A percentile compares a stretch with the other conserved stretches of the same genome.
phyloP scores from a whole-genome alignment of 2,888 invertebrate species.

The Lathronympha strigana region DNA sequence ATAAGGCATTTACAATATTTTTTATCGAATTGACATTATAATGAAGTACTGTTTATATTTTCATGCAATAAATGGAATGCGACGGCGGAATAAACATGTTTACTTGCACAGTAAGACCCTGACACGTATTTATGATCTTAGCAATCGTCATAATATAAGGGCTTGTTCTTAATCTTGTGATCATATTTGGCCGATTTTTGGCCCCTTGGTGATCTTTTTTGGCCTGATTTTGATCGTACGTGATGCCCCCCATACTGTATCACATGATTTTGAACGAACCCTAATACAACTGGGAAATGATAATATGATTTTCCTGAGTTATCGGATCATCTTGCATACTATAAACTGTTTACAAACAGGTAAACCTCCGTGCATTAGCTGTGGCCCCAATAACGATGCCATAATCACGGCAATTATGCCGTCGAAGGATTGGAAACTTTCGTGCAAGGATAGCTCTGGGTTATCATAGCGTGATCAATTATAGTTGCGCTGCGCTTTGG shows the following conservation, averaged over 20 bases:
- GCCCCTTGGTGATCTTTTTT: too few relatives aligned
- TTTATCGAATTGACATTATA: conserved; percentile 46
- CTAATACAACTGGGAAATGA: not conserved
- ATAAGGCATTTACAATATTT: conserved; percentile 39
- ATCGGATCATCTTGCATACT: not conserved
- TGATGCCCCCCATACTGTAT: too few relatives aligned
- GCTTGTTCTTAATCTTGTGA: too few relatives aligned
- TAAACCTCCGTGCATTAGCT: conserved; percentile 40
- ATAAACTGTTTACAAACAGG: conserved; percentile 12
- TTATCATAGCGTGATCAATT: conserved; percentile 35
- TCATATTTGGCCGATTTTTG: too few relatives aligned
- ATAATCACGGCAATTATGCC: conserved; percentile 46
- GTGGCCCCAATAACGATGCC: conserved; percentile 48
- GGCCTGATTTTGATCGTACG: too few relatives aligned
- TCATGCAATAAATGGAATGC: conserved; percentile 81
- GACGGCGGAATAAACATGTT: conserved; percentile 74
- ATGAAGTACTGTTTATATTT: conserved; percentile 55
- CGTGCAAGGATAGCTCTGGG: conserved; percentile 42
- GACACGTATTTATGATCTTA: conserved; percentile 13
- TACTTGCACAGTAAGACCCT: conserved; percentile 52
- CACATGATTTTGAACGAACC: too few relatives aligned
- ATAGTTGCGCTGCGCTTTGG: conserved; percentile 1
- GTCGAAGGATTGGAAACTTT: conserved; percentile 50
- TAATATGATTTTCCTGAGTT: not conserved
- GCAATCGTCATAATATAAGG: not conserved